Conservation (phyloP, 2,797 vertebrate genomes). For the Tiaroga cobitis region DNA sequence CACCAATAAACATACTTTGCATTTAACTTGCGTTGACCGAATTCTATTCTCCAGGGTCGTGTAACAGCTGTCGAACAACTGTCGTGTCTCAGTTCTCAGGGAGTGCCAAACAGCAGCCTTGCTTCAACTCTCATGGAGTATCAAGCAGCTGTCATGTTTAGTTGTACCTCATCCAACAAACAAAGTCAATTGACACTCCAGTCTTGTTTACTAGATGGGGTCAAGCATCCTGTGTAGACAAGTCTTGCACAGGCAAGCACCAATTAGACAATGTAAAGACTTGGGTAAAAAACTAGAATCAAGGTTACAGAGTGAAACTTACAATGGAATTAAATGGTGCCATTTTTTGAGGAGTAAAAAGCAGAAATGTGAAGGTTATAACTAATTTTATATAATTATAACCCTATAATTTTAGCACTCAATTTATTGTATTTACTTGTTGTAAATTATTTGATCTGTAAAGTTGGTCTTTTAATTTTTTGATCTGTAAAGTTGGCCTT, state of each 20-base stretch:
- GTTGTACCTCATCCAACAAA: background rate
- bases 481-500: background rate
- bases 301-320: background rate
- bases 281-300: background rate
- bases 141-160: slow-evolving; percentile 22
- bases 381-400: too few relatives aligned
- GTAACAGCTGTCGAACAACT: slow-evolving; percentile 20
- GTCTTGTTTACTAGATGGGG: background rate
- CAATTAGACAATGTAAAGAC: background rate
- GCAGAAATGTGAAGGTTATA: background rate
- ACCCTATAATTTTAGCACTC: background rate
- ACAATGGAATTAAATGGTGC: background rate
- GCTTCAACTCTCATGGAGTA: background rate
- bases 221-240: background rate
- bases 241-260: background rate
- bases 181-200: background rate
- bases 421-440: background rate
- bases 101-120: background rate
- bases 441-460: background rate
- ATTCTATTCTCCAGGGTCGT: background rate
- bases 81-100: background rate
- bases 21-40: background rate
- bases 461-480: background rate
- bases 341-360: background rate
- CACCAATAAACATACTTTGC: background rate